Evolutionary conservation across 2,113 vertebrate species (phyloP), one percentile per base, ranked within the genome.

Genomic region (Chloebia gouldiae): DNA sequence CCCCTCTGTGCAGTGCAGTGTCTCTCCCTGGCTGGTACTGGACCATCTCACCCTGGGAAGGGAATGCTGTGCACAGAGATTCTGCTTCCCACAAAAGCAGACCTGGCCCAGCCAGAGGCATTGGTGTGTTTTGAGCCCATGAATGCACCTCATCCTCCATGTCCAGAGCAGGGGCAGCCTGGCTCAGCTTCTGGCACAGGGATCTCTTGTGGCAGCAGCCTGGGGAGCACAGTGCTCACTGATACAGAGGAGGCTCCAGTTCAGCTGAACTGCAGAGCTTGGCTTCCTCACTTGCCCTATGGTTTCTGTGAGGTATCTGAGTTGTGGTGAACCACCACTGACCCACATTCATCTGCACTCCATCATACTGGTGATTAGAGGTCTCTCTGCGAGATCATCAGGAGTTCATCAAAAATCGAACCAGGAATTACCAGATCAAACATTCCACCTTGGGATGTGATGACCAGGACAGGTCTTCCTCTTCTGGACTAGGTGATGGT

Each of bases 21-120:
- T 25, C 57, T 31, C 9, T n/a, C 65, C 11, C 1, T 7, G 1
- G 4, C 23, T 8, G 69, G 18, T 20, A 8, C 66, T 0, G 0
- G 24, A 16, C 49, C 30, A 7, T 5, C 10, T 1, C 59, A 23
- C 40, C 28, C 79, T 66, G 70, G n/a, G 19, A 24, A n/a, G 44
- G 17, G 13, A 20, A 18, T 19, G 21, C 25, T 9, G 6, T 6
- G 17, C 24, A 31, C 13, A 1, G 2, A 5, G 42, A 10, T 39
- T 86, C 66, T 7, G 18, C 50, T 72, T 61, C 72, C 63, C 15
- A 12, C 27, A 20, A 30, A 21, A 65, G 60, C 59, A 56, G 65
- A 33, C 0, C 8, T 10, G 23, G 19, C 20, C 50, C 45, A 56
- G 35, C 17, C 70, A 40, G 80, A 51, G 45, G 37, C 57, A 31